A percentile compares a stretch with the other conserved stretches of the same genome.
Conservation (phyloP, 2,113 vertebrate genomes). For the Ornithorhynchus anatinus region DNA sequence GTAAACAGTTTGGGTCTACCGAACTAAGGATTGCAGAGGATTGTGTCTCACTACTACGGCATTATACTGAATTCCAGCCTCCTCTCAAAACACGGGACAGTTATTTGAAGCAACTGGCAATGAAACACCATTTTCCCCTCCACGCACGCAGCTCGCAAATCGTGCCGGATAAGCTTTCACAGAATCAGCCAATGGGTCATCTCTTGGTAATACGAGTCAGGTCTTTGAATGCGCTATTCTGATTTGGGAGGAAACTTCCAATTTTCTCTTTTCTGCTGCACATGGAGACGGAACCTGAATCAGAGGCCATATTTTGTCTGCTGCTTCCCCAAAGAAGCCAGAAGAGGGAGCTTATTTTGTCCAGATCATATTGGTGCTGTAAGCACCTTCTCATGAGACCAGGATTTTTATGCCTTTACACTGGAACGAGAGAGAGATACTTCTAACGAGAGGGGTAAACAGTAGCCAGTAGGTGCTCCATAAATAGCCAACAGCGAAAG, state of each 20-base stretch:
- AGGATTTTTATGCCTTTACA: slow-evolving; percentile 2
- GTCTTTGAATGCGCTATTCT: not conserved
- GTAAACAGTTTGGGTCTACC: accelerated
- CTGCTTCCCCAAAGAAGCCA: not conserved
- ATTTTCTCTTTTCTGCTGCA: not conserved
- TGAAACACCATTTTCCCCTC: not conserved
- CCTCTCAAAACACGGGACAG: not conserved
- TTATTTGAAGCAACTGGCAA: not conserved
- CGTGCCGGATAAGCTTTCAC: not conserved
- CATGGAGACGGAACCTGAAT: not conserved
- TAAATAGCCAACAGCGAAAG: too few species aligned
- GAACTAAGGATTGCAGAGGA: not conserved
- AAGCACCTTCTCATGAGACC: not conserved
- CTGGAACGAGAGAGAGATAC: too few species aligned
- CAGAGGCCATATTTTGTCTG: not conserved
- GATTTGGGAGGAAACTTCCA: not conserved
- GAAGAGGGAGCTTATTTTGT: not conserved
- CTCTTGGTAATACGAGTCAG: not conserved
- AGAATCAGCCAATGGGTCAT: not conserved
- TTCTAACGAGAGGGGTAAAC: too few species aligned
- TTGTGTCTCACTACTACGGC: not conserved
- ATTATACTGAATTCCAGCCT: not conserved
- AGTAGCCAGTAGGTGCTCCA: too few species aligned
- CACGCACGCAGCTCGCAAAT: not conserved
- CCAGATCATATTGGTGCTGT: not conserved